phyloP scores from a whole-genome alignment of 2,113 vertebrate genomes.

The Dryoscopus gambensis region DNA sequence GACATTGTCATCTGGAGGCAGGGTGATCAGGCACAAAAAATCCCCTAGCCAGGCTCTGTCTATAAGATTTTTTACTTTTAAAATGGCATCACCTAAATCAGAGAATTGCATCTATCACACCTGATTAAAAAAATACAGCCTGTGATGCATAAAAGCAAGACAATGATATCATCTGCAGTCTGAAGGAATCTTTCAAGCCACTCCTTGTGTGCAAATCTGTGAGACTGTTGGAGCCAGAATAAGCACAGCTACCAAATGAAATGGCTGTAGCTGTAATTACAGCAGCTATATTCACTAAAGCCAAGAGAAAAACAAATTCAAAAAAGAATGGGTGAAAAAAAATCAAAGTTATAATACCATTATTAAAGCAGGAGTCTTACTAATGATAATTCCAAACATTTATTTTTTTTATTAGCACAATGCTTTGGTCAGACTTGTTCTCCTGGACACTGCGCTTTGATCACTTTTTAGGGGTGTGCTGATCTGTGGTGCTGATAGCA shows the following conservation, averaged over 20 bases:
- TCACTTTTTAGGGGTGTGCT: not conserved
- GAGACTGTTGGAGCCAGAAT: not conserved
- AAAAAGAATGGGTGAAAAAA: fast-evolving
- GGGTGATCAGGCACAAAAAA: not conserved
- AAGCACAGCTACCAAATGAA: not conserved
- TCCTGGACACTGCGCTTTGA: not conserved
- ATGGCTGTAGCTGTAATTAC: not conserved
- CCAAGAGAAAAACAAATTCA: not conserved
- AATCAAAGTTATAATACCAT: not conserved
- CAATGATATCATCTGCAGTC: not conserved
- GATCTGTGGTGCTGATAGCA: not conserved
- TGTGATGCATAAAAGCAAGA: not conserved
- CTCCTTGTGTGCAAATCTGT: not conserved
- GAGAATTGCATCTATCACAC: not conserved
- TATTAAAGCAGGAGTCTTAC: not conserved
- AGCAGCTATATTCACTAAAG: not conserved
- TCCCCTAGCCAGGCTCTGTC: not conserved
- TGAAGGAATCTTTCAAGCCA: not conserved
- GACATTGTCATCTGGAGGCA: not conserved
- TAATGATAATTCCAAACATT: not conserved
- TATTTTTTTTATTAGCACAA: not conserved
- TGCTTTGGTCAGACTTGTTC: not conserved
- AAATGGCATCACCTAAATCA: not conserved
- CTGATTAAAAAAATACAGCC: not conserved
- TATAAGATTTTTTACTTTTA: not conserved